phyloP scores from a whole-genome alignment of 2,888 invertebrate genomes.

The Pantelozetes paolii region DNA sequence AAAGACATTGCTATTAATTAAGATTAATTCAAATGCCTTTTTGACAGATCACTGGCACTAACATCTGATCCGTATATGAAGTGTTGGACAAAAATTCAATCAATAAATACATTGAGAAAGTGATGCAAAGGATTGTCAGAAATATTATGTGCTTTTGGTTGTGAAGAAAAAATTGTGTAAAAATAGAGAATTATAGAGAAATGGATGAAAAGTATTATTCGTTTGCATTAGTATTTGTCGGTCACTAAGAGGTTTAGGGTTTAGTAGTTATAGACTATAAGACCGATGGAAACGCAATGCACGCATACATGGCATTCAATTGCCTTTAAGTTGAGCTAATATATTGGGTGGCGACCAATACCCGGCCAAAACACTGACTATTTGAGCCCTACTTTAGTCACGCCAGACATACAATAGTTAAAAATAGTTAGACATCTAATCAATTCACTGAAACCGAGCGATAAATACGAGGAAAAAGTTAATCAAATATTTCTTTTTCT shows the following conservation, averaged over 20 bases:
- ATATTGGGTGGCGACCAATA: slow-evolving; percentile 4
- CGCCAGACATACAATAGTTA: slow-evolving; percentile 15
- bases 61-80: background rate
- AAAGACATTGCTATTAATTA: background rate
- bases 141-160: background rate
- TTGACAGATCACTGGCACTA: background rate
- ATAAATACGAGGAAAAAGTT: too few species aligned
- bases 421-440: background rate
- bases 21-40: too few species aligned
- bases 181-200: background rate
- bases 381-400: background rate
- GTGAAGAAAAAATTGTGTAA: background rate
- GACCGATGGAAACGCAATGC: background rate
- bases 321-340: slow-evolving; percentile 21
- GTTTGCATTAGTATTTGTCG: background rate
- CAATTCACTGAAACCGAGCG: background rate
- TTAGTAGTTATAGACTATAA: too few species aligned
- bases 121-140: background rate
- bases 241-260: too few species aligned
- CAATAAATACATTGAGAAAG: background rate
- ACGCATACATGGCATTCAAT: background rate
- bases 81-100: slow-evolving; percentile 9
- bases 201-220: background rate
- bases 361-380: background rate
- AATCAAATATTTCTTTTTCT: too few species aligned